Evolutionary conservation across 2,797 vertebrate species (phyloP).

Genomic region (Acestrorhynchus altus): DNA sequence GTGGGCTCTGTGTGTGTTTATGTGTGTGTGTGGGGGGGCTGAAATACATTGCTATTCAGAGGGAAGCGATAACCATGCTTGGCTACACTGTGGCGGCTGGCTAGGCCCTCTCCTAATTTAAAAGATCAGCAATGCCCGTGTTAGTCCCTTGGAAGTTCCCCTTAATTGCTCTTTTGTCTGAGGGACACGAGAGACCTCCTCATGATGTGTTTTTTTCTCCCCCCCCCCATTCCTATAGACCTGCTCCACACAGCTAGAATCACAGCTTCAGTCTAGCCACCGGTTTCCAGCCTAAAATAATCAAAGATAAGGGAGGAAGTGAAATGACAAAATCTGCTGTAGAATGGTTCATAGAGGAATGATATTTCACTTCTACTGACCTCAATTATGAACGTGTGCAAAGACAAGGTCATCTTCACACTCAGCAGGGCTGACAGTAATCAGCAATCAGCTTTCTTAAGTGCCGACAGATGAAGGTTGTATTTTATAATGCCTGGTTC

Average conservation of each 20-base stretch:
- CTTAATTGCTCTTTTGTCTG: constrained; percentile 72
- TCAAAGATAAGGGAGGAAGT: constrained; percentile 48
- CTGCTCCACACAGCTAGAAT: constrained; percentile 57
- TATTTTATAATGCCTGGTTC: too few species aligned
- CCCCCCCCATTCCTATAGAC: constrained; percentile 62
- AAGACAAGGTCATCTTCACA: constrained; percentile 11
- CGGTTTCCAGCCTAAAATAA: constrained; percentile 59
- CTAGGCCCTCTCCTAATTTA: constrained; percentile 64
- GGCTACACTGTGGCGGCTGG: constrained; percentile 31
- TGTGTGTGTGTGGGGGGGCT: constrained; percentile 38
- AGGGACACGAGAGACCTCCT: constrained; percentile 60
- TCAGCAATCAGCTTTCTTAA: neutral
- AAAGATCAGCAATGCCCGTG: constrained; percentile 61
- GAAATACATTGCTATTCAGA: constrained; percentile 35
- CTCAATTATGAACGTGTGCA: neutral
- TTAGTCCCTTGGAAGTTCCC: constrained; percentile 50
- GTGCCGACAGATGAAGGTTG: neutral
- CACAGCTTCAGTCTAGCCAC: constrained; percentile 61
- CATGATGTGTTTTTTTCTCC: constrained; percentile 60
- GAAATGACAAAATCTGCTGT: neutral
- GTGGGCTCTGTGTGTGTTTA: constrained; percentile 11
- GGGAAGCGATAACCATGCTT: constrained; percentile 56
- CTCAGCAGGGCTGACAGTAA: constrained; percentile 2
- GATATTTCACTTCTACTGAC: constrained; percentile 59
- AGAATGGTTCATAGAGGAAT: constrained; percentile 65